Base-by-base conservation (phyloP, 2,797 vertebrate genomes). In the Leucoraja ocellata region DNA sequence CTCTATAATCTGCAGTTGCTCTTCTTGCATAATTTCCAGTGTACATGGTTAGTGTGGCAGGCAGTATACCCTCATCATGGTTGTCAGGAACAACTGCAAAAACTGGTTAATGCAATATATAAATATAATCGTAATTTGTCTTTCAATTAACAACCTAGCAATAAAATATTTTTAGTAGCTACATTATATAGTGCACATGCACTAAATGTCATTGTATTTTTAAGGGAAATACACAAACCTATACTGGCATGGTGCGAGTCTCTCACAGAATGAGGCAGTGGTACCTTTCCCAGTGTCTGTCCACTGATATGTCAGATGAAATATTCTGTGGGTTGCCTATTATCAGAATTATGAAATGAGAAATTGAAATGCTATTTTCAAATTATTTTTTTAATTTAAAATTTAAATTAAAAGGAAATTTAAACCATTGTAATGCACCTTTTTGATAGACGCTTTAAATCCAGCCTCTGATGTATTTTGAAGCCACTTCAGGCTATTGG, bases 31-130 rank as follows among this genome's bases (percentile, higher is more conserved):
- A 98, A 0, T 98, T 97, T 94, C 97, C 98, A 28, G 95, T 95
- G 14, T 98, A 98, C 94, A 96, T 98, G 65, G 94, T 95, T 94
- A 98, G 98, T 94, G 95, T 97, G 95, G 98, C 97, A 13, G 98
- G 98, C 93, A 97, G 96, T 25, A 93, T 95, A 93, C 94, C 96
- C 90, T 99, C 98, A 36, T 95, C 94, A 0, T 98, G 98, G 98
- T 93, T 94, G 81, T 95, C 96, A 7, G 96, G 95, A 93, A 96
- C 93, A 94, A 99, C 98, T 0, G 96, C 95, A 95, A 98, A 99
- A 94, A 97, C 97, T 96, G 98, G 98, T 99, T 95, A 28, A 46
- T 65, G 36, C 7, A 21, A 68, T 88, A 39, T 23, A 68, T 36
- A 65, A 88, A 88, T 68, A 92, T 76, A 76, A 92, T 76, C 73